Percentiles rank a stretch among this genome's conserved stretches.
Conservation (phyloP, 2,888 invertebrate species). For the Papilio protenor region DNA sequence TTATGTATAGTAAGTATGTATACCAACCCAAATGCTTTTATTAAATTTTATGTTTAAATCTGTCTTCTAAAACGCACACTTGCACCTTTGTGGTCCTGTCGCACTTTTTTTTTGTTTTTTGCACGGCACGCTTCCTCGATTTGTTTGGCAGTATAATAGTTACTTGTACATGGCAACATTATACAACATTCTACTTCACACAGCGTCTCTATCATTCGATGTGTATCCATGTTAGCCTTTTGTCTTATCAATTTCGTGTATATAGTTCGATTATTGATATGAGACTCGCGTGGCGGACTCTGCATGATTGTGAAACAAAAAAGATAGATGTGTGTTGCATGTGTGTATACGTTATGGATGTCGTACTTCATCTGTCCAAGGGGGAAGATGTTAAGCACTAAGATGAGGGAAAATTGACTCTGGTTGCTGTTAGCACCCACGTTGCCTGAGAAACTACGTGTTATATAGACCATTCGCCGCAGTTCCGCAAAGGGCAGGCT, state of each 20-base stretch:
- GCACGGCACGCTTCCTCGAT: conserved; percentile 74
- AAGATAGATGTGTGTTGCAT: conserved; percentile 83
- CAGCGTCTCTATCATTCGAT: conserved; percentile 72
- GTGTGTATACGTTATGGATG: conserved; percentile 80
- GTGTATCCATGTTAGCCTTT: conserved; percentile 66
- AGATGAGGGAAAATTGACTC: conserved; percentile 82
- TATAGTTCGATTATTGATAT: conserved; percentile 58
- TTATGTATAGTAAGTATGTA: conserved; percentile 37
- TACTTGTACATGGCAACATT: conserved; percentile 63
- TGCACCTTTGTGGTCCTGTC: conserved; percentile 74
- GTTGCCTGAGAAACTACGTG: conserved; percentile 74
- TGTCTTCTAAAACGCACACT: conserved; percentile 50
- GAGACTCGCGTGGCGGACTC: conserved; percentile 60
- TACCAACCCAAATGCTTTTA: conserved; percentile 31
- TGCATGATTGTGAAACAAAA: conserved; percentile 79
- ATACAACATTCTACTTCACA: conserved; percentile 70
- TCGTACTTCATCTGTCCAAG: conserved; percentile 81
- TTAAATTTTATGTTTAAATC: conserved; percentile 40
- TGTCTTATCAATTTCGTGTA: conserved; percentile 68
- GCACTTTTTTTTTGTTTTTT: conserved; percentile 65
- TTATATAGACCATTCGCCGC: conserved; percentile 70
- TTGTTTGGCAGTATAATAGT: conserved; percentile 62
- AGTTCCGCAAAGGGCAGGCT: conserved; percentile 44
- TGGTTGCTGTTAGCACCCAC: conserved; percentile 76
- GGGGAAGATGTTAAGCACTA: conserved; percentile 78